Base-by-base conservation (phyloP, 2,113 vertebrate genomes). In the Quiscalus mexicanus region DNA sequence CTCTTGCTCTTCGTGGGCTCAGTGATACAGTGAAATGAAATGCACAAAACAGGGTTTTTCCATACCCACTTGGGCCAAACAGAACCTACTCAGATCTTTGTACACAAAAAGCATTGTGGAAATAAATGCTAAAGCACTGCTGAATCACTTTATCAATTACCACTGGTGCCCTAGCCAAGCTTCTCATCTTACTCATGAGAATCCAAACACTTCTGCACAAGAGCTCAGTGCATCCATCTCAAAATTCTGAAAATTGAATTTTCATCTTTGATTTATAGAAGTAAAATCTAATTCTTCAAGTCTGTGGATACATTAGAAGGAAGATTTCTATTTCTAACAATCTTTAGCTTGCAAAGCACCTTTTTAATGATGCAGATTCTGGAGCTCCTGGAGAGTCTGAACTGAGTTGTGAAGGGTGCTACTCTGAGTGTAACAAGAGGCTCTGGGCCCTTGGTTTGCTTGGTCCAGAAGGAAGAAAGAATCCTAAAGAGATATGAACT, bases 251-350 rank as follows among this genome's bases (percentile, higher is more conserved):
- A 75, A 84, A 64, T 6, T 50, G 12, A 25, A 42, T 41, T 45
- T 80, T 49, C 5, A 2, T 28, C 60, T 75, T 83, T 21, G 27
- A 69, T 74, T 88, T 12, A 1, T 76, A 64, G 35, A 78, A 35
- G 8, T 27, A 50, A 85, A 80, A 52, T 49, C 33, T 6, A 77
- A 56, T 53, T 20, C 12, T 42, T 68, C 37, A n/a, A 16, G 5
- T 15, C n/a, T 2, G 0, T 31, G 45, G 21, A 5, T 7, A 31
- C 0, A 0, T 45, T 25, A 49, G 37, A 90, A 83, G 44, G 42
- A 84, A 76, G 14, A 35, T 25, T 79, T 52, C 35, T 47, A 10
- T 45, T 64, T 41, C 35, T 33, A 79, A 39, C 5, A 33, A 24
- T 1, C 16, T 47, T 65, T 25, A 14, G 27, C 33, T 70, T 52